Conservation (phyloP, 2,797 vertebrate genomes). For the Remorina albescens region DNA sequence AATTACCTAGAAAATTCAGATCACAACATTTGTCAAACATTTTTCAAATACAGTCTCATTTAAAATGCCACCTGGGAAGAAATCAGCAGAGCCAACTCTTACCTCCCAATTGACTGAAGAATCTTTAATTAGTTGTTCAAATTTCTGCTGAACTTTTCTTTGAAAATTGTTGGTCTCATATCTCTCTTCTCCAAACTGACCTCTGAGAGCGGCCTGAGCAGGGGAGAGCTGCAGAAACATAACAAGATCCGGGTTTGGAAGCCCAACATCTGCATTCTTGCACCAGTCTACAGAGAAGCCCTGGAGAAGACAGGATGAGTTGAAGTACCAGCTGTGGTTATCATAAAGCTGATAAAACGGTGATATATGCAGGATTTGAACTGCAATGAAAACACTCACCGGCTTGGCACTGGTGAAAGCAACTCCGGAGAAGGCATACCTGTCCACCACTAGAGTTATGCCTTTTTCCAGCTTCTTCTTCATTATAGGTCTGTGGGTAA, state of each 20-base stretch:
- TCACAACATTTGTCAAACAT: neutral
- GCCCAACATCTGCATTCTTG: conserved; percentile 90
- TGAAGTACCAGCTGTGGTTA: neutral
- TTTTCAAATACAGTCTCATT: too few relatives aligned
- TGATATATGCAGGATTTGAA: neutral
- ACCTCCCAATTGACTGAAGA: conserved; percentile 93
- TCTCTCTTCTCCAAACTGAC: conserved; percentile 89
- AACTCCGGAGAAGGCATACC: conserved; percentile 96
- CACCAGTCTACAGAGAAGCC: conserved; percentile 94
- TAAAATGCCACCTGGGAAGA: neutral
- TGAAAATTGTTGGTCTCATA: conserved; percentile 92
- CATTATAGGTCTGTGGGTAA: conserved; percentile 87
- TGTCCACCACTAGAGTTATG: conserved; percentile 90
- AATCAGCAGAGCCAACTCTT: conserved; percentile 24
- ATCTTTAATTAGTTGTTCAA: conserved; percentile 89
- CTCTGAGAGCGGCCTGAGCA: conserved; percentile 82
- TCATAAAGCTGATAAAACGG: fast-evolving
- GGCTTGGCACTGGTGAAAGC: conserved; percentile 96
- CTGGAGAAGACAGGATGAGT: conserved; percentile 72
- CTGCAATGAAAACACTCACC: conserved; percentile 79
- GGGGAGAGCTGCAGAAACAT: conserved; percentile 90
- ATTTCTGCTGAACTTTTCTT: conserved; percentile 83
- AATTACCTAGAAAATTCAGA: conserved; percentile 73
- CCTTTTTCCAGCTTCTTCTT: conserved; percentile 91
- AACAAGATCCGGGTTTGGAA: conserved; percentile 95